Base-by-base conservation (phyloP, 2,888 invertebrate genomes). In the Athalia rosae region DNA sequence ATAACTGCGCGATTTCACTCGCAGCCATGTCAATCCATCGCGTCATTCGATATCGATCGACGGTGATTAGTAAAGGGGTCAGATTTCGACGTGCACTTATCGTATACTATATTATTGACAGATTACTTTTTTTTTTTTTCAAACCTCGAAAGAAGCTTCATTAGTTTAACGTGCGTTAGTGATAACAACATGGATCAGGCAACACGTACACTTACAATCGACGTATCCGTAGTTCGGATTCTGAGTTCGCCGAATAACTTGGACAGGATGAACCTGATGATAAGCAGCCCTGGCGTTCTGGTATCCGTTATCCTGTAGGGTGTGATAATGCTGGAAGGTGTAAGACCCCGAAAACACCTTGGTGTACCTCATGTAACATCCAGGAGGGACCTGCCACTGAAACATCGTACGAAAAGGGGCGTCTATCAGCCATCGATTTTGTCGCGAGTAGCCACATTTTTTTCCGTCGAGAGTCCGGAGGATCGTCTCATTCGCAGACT, bases 281-380 rank as follows among this genome's bases (percentile, higher is more conserved):
- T 82, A 84, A 63, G 84, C 78, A 66, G 77, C 78, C 78, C 80
- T 80, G 56, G 79, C 77, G 79, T 83, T 85, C 74, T 85, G 86
- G 80, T 85, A 84, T 76, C 82, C 80, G 28, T 28, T 28, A 79
- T 84, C 82, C 41, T 80, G 81, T 79, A 82, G 86, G 76, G 85
- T 83, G 80, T 85, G 85, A 79, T 84, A 82, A 71, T 84, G 80
- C 76, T 81, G 81, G 67, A 83, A 81, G 9, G 87, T 81, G 66
- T 88, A 88, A 59, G 87, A 83, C 15, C 88, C 87, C 13, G 89
- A 88, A 83, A 88, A 88, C 82, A 87, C 84, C 76, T 87, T 87
- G 76, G 87, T 87, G 80, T 89, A 88, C 77, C 87, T 83, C 81
- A 87, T 85, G 80, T 87, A 88, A 76, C 89, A 89, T 74, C 88